Percentiles rank a stretch among this genome's conserved stretches.
Evolutionary conservation across 2,888 invertebrate genomes (phyloP).

Genomic region (Fragum sueziense): DNA sequence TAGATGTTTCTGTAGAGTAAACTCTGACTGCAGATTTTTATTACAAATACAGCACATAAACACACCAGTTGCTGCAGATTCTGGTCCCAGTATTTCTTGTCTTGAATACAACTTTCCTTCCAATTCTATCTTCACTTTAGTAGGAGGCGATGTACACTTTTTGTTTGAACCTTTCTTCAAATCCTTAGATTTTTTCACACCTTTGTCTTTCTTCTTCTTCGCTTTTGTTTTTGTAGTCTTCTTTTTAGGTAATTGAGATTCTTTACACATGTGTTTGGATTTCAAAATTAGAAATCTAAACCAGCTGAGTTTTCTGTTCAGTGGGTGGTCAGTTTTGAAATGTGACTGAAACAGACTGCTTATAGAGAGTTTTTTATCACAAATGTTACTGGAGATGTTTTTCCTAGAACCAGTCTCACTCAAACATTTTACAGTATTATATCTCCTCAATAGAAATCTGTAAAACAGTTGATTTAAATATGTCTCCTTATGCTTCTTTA

Average conservation of each 20-base stretch:
- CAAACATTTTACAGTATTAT: background rate
- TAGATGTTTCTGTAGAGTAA: constrained; percentile 27
- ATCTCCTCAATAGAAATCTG: background rate
- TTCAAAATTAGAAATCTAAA: background rate
- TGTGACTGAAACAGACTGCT: constrained; percentile 21
- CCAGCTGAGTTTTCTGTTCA: background rate
- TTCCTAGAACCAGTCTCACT: background rate
- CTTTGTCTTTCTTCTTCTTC: background rate
- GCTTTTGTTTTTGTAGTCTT: background rate
- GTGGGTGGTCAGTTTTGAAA: background rate
- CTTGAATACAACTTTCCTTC: background rate
- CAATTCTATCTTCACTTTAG: background rate
- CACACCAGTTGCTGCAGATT: background rate
- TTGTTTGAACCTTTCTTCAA: background rate
- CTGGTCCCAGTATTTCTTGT: background rate
- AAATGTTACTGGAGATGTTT: constrained; percentile 6
- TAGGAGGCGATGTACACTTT: background rate
- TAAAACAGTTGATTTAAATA: constrained; percentile 5
- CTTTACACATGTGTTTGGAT: background rate
- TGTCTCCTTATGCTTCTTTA: background rate
- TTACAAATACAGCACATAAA: constrained; percentile 18
- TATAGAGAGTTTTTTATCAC: constrained; percentile 9
- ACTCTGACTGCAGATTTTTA: constrained; percentile 5
- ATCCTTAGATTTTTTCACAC: background rate
- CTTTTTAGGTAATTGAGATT: background rate